Evolutionary conservation across 2,888 invertebrate species (phyloP), one percentile per base, ranked within the genome.

Genomic region (Imbricaverruca yamaguchii): DNA sequence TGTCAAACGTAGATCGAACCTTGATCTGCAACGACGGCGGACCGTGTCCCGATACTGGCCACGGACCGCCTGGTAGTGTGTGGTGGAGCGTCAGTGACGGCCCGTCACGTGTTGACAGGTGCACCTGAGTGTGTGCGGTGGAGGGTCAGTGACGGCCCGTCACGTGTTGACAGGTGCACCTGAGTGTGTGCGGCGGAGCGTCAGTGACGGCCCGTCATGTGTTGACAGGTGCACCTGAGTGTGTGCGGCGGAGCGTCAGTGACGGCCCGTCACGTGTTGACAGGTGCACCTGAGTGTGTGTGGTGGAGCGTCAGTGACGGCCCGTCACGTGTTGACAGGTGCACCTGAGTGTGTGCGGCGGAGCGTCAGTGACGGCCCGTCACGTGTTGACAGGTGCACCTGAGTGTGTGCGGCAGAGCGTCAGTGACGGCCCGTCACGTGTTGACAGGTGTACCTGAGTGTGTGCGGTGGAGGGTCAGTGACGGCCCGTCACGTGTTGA

Each of bases 171-270:
- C 57, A 79, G 79, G 79, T 79, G 9, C 79, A 79, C 15, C 57
- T 79, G 79, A 79, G 79, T n/a, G 79, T 79, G 83, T n/a, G 65
- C 84, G 83, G 80, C 84, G 15, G 59, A n/a, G 21, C 23, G 21
- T 15, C n/a, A 11, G 21, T 74, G 74, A 53, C 8, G 15, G 53
- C n/a, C 56, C 56, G 59, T 11, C 12, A 11, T 56, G 56, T 56
- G 57, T 57, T 23, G 10, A 8, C 57, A 79, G 79, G 79, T 79
- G 9, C 79, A 79, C 15, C 57, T 79, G 79, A 79, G 79, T n/a
- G 79, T 79, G 83, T n/a, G 65, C 84, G 83, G 80, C 84, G 15
- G 59, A n/a, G 21, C 23, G 21, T 15, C n/a, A 11, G 21, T 74
- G 74, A 53, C 8, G 15, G 53, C n/a, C 56, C 56, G 59, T 11